phyloP scores from a whole-genome alignment of 2,888 invertebrate genomes.

The Trachelus stipa region DNA sequence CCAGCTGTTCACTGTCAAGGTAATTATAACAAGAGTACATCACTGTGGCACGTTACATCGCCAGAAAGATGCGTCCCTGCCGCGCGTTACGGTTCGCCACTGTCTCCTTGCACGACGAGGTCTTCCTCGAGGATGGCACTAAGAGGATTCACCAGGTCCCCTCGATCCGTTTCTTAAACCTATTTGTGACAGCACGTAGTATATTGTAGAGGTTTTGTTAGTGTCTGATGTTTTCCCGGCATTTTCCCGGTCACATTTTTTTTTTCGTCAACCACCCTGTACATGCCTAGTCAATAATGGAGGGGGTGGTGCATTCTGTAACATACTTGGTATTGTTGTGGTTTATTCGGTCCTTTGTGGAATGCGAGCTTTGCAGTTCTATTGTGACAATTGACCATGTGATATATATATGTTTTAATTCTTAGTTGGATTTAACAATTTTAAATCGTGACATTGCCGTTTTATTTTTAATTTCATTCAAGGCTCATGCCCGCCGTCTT shows the following conservation, averaged over 20 bases:
- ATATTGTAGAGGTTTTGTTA: not conserved
- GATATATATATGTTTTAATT: not conserved
- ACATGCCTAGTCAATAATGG: conserved; percentile 22
- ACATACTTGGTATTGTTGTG: conserved; percentile 22
- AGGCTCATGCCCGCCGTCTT: not conserved
- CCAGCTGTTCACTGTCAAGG: conserved; percentile 9
- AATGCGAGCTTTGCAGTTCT: not conserved
- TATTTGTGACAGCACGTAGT: not conserved
- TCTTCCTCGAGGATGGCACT: not conserved
- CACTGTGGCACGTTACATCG: not conserved
- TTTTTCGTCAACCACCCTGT: conserved; percentile 15
- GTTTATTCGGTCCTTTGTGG: conserved; percentile 1
- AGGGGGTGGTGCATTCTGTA: conserved; percentile 18
- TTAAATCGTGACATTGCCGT: not conserved
- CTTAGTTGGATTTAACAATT: not conserved
- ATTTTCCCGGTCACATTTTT: not conserved
- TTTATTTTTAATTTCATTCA: not conserved
- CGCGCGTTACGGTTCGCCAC: not conserved
- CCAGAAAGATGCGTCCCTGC: not conserved
- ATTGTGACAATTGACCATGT: not conserved
- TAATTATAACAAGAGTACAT: not conserved
- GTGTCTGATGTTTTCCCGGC: not conserved
- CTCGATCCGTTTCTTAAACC: not conserved
- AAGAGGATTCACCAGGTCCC: not conserved
- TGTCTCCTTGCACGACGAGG: not conserved